A percentile compares a stretch with the other conserved stretches of the same genome.
phyloP scores from a whole-genome alignment of 2,888 invertebrate species.

The Agrochola lota region DNA sequence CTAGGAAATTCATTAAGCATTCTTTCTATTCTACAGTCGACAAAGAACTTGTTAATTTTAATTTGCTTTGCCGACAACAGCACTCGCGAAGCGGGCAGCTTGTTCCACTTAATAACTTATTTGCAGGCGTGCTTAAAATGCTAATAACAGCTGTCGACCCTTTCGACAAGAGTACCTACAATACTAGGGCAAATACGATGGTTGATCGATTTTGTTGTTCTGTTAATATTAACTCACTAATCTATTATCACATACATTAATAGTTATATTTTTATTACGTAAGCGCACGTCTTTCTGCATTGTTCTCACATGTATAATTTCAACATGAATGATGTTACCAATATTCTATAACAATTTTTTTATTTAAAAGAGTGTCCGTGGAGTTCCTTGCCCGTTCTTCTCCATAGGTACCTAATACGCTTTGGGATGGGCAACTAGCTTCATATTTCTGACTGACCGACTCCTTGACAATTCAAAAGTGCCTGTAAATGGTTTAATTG shows the following conservation, averaged over 20 bases:
- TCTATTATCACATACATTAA: background rate
- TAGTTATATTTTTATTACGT: no score
- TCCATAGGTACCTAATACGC: no score
- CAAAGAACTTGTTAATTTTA: constrained; percentile 12
- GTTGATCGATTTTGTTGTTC: constrained; percentile 33
- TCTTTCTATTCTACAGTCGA: background rate
- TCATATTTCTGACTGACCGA: no score
- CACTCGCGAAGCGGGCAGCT: background rate
- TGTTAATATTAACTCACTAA: constrained; percentile 10
- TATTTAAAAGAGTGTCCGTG: no score
- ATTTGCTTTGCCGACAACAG: constrained; percentile 4
- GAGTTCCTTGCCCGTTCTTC: no score
- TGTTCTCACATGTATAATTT: no score
- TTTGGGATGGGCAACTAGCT: no score
- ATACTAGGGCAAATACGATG: constrained; percentile 25
- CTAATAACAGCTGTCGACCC: constrained; percentile 36
- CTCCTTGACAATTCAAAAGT: no score
- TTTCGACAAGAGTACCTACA: background rate
- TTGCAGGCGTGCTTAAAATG: constrained; percentile 45
- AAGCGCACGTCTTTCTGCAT: no score
- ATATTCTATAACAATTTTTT: no score
- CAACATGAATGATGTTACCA: no score
- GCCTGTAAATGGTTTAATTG: no score
- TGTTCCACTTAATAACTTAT: constrained; percentile 20
- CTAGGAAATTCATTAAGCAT: constrained; percentile 4